Base-by-base conservation (phyloP, 1,140 invertebrate species). In the Sminthurides bifidus region DNA sequence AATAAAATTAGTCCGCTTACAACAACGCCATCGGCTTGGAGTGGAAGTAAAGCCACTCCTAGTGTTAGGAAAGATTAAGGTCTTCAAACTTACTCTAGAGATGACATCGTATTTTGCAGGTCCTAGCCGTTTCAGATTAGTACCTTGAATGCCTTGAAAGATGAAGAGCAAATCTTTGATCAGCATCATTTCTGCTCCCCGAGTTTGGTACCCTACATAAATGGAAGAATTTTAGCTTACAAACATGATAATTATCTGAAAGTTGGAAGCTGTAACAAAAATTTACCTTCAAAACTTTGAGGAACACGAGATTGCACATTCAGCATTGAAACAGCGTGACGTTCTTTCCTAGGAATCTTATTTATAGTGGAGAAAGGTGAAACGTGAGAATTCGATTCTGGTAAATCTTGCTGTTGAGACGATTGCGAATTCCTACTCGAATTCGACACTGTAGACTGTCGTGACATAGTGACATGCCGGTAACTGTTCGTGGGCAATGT, bases 131-230 rank as follows among this genome's bases (percentile, higher is more conserved):
- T 80, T 81, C 1, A 90, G 72, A 65, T 81, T 77, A 66, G 80
- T 81, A 23, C 85, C 85, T 66, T 85, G 80, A 21, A 89, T 83
- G 3, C 87, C 86, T 73, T 87, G 84, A 57, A 90, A 83, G 5
- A 80, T 78, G 68, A 81, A 88, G 30, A 90, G 77, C n/a, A 87
- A 71, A 68, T 89, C 85, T 69, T 82, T 77, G 1, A 88, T 75
- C 23, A 89, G 64, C 43, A 79, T 71, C 48, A 70, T 68, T 56
- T 73, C 74, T 10, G 58, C 14, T 23, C 29, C n/a, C 41, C 86
- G 63, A 80, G 92, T 49, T 21, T 35, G 46, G 21, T 49, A 49
- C 19, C 46, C 46, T 49, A 31, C 21, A 4, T 23, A 46, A 10
- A 46, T 12, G 44, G 23, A 41, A 41, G 23, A 41, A n/a, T n/a